A percentile compares a stretch with the other conserved stretches of the same genome.
Evolutionary conservation across 2,113 vertebrate genomes (phyloP).

Genomic region (Paradoxurus hermaphroditus): DNA sequence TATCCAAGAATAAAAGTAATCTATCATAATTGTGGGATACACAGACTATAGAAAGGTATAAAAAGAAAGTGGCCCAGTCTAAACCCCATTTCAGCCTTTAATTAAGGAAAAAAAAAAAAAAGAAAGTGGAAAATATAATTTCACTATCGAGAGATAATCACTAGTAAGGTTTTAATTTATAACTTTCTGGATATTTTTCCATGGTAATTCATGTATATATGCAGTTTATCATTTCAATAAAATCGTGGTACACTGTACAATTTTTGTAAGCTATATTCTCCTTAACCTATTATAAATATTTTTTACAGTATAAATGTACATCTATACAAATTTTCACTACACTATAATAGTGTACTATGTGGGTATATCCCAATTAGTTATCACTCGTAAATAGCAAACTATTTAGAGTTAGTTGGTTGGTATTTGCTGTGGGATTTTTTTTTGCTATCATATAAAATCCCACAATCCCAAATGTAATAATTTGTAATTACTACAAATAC

Average conservation of each 20-base stretch:
- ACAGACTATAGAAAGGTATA: not conserved
- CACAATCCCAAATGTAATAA: too few species aligned
- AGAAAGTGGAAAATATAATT: not conserved
- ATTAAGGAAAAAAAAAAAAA: constrained; percentile 18
- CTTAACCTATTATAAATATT: not conserved
- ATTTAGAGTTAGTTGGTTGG: not conserved
- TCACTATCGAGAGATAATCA: not conserved
- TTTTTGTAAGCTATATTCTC: not conserved
- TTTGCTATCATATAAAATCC: not conserved
- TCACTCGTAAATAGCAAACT: not conserved
- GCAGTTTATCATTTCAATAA: not conserved
- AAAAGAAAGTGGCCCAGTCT: constrained; percentile 19
- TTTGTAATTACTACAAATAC: not conserved
- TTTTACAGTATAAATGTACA: not conserved
- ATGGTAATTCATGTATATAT: not conserved
- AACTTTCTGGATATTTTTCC: not conserved
- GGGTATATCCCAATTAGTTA: not conserved
- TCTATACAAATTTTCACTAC: not conserved
- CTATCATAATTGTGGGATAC: not conserved
- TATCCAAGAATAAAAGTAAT: constrained; percentile 20
- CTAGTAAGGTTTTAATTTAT: not conserved
- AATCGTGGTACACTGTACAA: not conserved
- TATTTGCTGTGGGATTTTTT: not conserved
- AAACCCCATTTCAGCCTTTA: too few species aligned
- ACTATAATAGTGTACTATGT: not conserved